Conservation (phyloP, 2,888 invertebrate species). For the Euzetes globulus region DNA sequence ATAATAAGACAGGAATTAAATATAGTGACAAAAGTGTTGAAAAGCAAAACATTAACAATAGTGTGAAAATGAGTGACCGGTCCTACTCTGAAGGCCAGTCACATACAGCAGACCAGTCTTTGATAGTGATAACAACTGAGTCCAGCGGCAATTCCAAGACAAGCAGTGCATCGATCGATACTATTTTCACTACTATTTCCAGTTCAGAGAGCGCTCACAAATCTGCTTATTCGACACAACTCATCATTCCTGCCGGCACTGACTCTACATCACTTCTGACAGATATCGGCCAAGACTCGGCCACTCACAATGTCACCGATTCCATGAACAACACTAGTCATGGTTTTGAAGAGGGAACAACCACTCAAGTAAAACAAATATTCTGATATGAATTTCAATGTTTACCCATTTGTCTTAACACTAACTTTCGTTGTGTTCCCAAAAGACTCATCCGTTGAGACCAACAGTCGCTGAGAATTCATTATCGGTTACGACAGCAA, state of each 20-base stretch:
- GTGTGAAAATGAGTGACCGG: neutral
- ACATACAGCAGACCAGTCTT: constrained; percentile 5
- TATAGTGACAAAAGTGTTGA: constrained; percentile 21
- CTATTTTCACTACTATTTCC: neutral
- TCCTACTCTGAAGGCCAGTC: neutral
- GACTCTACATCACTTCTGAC: neutral
- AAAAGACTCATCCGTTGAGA: neutral
- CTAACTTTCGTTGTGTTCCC: neutral
- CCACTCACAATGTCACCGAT: neutral
- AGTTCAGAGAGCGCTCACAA: neutral
- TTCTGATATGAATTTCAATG: neutral
- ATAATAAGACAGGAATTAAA: constrained; percentile 8
- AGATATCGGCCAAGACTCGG: neutral
- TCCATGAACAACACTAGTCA: neutral
- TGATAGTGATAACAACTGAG: constrained; percentile 14
- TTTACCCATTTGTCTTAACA: constrained; percentile 4
- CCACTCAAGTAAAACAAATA: constrained; percentile 18
- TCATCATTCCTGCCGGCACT: neutral
- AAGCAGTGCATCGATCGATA: constrained; percentile 13
- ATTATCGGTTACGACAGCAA: constrained; percentile 1
- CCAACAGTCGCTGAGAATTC: constrained; percentile 14
- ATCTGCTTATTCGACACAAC: constrained; percentile 1
- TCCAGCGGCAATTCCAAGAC: constrained; percentile 11
- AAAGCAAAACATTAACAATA: constrained; percentile 14
- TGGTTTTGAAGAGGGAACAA: neutral